Conservation (phyloP, 2,113 vertebrate species). For the Atherinomorus stipes region DNA sequence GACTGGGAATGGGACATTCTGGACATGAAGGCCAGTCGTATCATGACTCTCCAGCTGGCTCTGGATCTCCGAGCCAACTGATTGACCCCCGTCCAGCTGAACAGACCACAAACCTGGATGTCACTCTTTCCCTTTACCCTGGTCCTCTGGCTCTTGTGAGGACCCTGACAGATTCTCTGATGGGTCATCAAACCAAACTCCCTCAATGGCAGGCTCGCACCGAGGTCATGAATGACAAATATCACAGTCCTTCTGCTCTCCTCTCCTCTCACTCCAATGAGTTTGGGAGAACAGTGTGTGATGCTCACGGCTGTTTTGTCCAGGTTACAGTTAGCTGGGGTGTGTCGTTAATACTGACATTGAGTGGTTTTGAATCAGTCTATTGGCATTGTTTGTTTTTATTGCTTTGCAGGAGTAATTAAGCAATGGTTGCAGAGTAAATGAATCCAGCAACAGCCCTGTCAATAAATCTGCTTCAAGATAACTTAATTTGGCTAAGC, state of each 20-base stretch:
- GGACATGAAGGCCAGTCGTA: conserved; percentile 71
- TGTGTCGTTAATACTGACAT: conserved; percentile 67
- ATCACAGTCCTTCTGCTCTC: conserved; percentile 41
- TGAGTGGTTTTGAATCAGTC: conserved; percentile 73
- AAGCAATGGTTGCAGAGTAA: conserved; percentile 75
- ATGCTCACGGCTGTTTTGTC: conserved; percentile 35
- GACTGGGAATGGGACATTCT: conserved; percentile 71
- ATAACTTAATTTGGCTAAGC: conserved; percentile 83
- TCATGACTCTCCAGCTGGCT: conserved; percentile 79
- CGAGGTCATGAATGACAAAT: conserved; percentile 70
- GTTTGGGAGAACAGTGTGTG: conserved; percentile 21
- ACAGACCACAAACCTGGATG: conserved; percentile 64
- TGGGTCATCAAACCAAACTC: conserved; percentile 79
- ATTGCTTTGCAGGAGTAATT: conserved; percentile 71
- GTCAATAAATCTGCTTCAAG: conserved; percentile 83
- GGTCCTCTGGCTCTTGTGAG: conserved; percentile 63
- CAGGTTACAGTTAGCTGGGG: conserved; percentile 36
- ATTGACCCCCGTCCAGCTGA: conserved; percentile 73
- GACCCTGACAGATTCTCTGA: conserved; percentile 73
- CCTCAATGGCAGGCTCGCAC: conserved; percentile 48
- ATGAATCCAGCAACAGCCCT: conserved; percentile 67
- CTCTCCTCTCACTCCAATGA: conserved; percentile 26
- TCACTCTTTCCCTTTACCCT: conserved; percentile 51
- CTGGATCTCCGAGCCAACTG: conserved; percentile 52
- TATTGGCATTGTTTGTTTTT: conserved; percentile 73